Evolutionary conservation across 2,797 vertebrate genomes (phyloP), one percentile per base, ranked within the genome.

Genomic region (Gambusia yucatana): DNA sequence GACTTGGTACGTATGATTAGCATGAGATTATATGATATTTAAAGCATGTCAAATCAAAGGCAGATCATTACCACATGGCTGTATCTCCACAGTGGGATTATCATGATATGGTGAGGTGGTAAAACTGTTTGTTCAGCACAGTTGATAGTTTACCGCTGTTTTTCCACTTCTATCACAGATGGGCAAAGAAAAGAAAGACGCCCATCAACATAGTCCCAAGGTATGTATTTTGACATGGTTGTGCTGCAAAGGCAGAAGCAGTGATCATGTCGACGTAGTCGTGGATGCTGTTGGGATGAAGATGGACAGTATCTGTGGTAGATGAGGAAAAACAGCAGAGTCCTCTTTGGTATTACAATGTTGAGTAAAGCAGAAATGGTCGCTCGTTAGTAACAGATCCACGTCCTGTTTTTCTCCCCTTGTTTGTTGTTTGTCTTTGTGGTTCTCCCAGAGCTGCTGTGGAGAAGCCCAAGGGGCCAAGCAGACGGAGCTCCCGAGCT

Each of bases 401-500:
- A 77, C 73, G 72, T 77, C 48, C 83, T 87, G 80, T 90, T 57
- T 76, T 79, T 77, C 69, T 73, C 46, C 77, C 63, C 73, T 48
- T 72, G 61, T 71, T 59, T 90, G 61, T 78, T 84, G 61, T 55
- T 89, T 90, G 61, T 93, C 77, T 43, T 71, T 71, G 67, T 91
- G 96, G 95, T 95, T 93, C 96, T 93, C 95, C 95, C 94, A 98
- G 97, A 94, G 96, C 95, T 86, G 94, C 93, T 80, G 92, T 96
- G 88, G 98, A 99, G 95, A 99, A 98, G 89, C 96, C 97, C 81
- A 99, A 98, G 95, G 97, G 97, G 82, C 97, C 97, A 43, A 98
- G 95, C 88, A 96, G 98, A 89, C 97, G 97, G 93, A 99, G 98
- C 94, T 98, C 98, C 76, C 96, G 97, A 86, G 96, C 97, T 73